These are phyloP conservation scores for Numenius phaeopus DNA, from an alignment of 2,797 vertebrate species.

Conservation along the genomic window DNA sequence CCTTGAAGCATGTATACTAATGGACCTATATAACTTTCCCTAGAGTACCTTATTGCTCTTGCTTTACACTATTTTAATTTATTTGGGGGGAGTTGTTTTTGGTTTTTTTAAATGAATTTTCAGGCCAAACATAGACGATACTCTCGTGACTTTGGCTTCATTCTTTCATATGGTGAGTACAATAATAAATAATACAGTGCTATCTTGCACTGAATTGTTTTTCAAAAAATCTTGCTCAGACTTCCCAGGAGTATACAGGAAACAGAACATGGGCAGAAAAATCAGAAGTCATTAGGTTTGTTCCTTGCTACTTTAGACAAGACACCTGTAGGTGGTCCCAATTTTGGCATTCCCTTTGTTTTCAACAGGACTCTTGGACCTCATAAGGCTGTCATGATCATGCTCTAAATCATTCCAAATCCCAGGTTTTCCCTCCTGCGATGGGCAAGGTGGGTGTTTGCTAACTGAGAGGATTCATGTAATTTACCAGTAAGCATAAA, in stretches of 20 bases:
- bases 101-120: background rate
- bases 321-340: fast-evolving
- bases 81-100: background rate
- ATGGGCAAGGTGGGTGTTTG: background rate
- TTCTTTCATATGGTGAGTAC: background rate
- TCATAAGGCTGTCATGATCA: background rate
- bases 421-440: background rate
- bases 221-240: background rate
- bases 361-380: background rate
- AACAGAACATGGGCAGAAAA: background rate
- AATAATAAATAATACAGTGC: background rate
- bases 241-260: background rate
- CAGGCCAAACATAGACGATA: background rate
- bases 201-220: background rate
- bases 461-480: background rate
- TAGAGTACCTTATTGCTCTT: background rate
- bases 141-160: background rate
- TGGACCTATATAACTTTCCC: background rate
- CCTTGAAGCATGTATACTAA: background rate
- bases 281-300: background rate
- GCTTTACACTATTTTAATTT: background rate
- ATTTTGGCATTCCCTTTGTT: background rate
- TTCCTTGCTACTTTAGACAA: background rate
- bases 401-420: background rate
- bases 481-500: background rate